Percentiles rank a stretch among this genome's conserved stretches.
Conservation (phyloP, 1,140 invertebrate genomes). For the Drosophila pandora region DNA sequence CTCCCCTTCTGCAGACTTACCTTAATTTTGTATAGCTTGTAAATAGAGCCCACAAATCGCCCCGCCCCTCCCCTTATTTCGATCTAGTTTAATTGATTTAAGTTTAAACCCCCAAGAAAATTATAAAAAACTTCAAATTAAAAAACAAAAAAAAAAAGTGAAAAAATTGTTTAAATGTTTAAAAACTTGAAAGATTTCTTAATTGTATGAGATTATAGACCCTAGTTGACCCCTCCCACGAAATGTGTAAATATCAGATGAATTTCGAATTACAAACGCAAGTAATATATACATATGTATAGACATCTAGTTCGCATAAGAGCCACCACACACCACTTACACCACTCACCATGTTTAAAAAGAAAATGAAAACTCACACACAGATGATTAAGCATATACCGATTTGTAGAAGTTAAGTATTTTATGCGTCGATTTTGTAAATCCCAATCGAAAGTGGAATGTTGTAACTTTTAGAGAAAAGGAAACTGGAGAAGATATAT, state of each 20-base stretch:
- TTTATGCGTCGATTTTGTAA: conserved; percentile 78
- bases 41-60: conserved; percentile 34
- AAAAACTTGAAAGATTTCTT: conserved; percentile 31
- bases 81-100: conserved; percentile 39
- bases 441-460: conserved; percentile 49
- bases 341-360: conserved; percentile 15
- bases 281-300: conserved; percentile 56
- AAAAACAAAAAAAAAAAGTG: conserved; percentile 6
- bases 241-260: conserved; percentile 53
- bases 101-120: background rate
- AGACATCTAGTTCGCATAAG: conserved; percentile 41
- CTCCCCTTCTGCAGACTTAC: conserved; percentile 18
- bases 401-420: conserved; percentile 65
- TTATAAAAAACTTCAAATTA: background rate
- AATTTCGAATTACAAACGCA: conserved; percentile 44
- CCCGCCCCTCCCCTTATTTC: conserved; percentile 17
- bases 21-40: conserved; percentile 58
- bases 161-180: conserved; percentile 32
- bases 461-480: conserved; percentile 69
- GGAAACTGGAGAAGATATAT: conserved; percentile 14
- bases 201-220: conserved; percentile 59
- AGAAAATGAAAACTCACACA: conserved; percentile 28
- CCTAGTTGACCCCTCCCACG: conserved; percentile 53
- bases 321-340: conserved; percentile 9
- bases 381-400: conserved; percentile 45